Base-by-base conservation (phyloP, 1,140 invertebrate species). In the Proctacanthus coquilletti region DNA sequence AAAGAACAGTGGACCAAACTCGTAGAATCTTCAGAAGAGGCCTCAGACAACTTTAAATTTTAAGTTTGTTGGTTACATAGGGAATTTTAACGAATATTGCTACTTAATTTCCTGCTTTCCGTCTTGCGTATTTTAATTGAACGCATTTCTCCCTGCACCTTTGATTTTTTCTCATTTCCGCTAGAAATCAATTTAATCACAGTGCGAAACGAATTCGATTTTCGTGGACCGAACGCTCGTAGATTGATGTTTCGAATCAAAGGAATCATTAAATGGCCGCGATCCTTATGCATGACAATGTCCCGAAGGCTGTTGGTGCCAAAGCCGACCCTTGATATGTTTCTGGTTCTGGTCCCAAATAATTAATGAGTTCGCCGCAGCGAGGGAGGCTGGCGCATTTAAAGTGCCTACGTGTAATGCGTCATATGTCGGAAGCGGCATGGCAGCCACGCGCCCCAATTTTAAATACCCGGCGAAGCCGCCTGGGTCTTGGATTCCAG, bases 171-270 rank as follows among this genome's bases (percentile, higher is more conserved):
- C 13, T 27, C 23, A 27, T 27, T 27, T 27, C 23, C 23, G 23
- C 8, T 27, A 9, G 13, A 27, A 27, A 9, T 13, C 8, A 27
- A 9, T 27, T 27, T 27, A 27, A 27, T 27, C 23, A 27, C 23
- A 9, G 8, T 8, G 8, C 23, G 23, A 13, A 27, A 27, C 23
- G 23, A 27, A 27, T 27, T 27, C 23, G 8, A 27, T 27, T 27
- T 27, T 13, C n/a, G n/a, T n/a, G n/a, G n/a, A n/a, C n/a, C n/a
- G 23, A 8, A 27, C 13, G 8, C 8, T 27, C 23, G 23, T 9
- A 27, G 23, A 27, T 27, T 27, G 23, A 27, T 27, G 23, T 27
- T 27, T 27, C 23, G 13, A 27, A 27, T 27, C 23, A 27, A 27
- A 27, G 13, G 13, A 9, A 27, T 27, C 23, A 27, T 27, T 27